Conservation (phyloP, 2,888 invertebrate genomes). For the Entomobrya multifasciata region DNA sequence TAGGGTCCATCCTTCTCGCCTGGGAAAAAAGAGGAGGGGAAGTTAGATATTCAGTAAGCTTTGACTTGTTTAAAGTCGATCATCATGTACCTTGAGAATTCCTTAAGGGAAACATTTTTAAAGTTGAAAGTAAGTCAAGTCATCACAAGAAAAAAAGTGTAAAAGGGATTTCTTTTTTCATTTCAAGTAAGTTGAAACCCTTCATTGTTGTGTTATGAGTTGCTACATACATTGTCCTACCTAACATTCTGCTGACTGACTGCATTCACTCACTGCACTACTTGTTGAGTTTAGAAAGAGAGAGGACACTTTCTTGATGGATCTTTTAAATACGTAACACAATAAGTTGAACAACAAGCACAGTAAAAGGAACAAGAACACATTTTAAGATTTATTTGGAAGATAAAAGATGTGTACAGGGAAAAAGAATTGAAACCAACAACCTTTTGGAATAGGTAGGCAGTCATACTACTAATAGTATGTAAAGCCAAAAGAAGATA, state of each 20-base stretch:
- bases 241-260: slow-evolving; percentile 36
- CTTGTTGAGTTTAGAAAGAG: neutral
- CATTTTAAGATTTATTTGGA: neutral
- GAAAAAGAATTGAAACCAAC: no score
- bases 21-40: slow-evolving; percentile 16
- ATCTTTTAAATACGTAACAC: neutral
- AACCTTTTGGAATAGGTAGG: no score
- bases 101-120: slow-evolving; percentile 23
- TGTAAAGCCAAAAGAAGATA: no score
- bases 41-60: neutral
- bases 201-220: neutral
- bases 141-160: slow-evolving; percentile 13
- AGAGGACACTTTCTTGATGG: slow-evolving; percentile 51
- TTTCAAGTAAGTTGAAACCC: slow-evolving; percentile 15
- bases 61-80: neutral
- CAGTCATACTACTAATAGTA: no score
- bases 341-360: no score
- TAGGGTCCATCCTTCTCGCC: neutral
- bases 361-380: neutral
- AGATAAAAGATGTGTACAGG: neutral
- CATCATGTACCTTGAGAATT: slow-evolving; percentile 3
- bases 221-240: neutral
- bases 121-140: slow-evolving; percentile 28
- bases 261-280: neutral
- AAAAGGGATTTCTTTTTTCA: slow-evolving; percentile 5